Conservation (phyloP, 2,113 vertebrate genomes). For the Varanus salvator region DNA sequence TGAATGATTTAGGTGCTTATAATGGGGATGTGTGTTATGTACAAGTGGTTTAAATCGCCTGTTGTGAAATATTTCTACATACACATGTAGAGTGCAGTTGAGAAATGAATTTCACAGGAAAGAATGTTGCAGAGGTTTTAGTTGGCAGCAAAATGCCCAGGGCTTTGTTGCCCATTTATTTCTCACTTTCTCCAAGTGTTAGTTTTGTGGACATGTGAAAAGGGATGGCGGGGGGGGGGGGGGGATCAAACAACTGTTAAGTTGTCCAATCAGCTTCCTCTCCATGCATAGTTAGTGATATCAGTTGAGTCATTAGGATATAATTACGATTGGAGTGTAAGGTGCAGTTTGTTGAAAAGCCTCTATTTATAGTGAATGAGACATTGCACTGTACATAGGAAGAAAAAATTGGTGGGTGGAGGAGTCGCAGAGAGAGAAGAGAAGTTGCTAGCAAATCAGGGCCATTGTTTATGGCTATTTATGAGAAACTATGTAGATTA, state of each 20-base stretch:
- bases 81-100: not conserved
- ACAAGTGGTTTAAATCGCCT: slow-evolving; percentile 32
- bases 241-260: slow-evolving; percentile 9
- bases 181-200: slow-evolving; percentile 34
- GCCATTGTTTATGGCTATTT: slow-evolving; percentile 69
- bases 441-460: slow-evolving; percentile 63
- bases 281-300: slow-evolving; percentile 51
- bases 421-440: slow-evolving; percentile 19
- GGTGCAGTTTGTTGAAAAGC: slow-evolving; percentile 65
- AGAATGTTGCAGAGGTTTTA: rapidly evolving
- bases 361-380: slow-evolving; percentile 68
- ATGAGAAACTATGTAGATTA: slow-evolving; percentile 65
- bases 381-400: slow-evolving; percentile 45
- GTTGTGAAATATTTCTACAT: not conserved
- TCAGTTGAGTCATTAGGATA: slow-evolving; percentile 61
- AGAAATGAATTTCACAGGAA: slow-evolving; percentile 20
- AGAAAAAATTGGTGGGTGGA: slow-evolving; percentile 3
- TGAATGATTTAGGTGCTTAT: slow-evolving; percentile 60
- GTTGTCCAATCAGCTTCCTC: slow-evolving; percentile 62
- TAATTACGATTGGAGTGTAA: slow-evolving; percentile 66
- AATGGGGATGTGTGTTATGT: slow-evolving; percentile 43
- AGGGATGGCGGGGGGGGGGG: too few species aligned
- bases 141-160: not conserved
- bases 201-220: slow-evolving; percentile 35
- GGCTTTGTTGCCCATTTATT: slow-evolving; percentile 35